Conservation (phyloP, 2,797 vertebrate genomes). For the Sebastes iracundus region DNA sequence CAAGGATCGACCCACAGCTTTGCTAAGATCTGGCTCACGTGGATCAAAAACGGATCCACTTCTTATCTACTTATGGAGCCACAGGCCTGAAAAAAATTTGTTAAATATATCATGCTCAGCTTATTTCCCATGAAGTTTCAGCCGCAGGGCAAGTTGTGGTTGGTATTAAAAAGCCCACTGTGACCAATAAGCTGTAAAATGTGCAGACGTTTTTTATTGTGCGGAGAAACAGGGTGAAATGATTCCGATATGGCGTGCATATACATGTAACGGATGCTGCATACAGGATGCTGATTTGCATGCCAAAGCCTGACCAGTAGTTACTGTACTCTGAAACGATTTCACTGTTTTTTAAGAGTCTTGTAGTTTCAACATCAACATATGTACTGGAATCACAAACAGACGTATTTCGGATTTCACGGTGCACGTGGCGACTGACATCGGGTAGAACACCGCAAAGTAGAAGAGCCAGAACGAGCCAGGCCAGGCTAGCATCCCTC, state of each 20-base stretch:
- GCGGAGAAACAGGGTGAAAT: constrained; percentile 39
- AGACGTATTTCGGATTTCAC: neutral
- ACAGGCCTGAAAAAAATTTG: constrained; percentile 53
- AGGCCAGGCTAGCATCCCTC: neutral
- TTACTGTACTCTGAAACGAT: neutral
- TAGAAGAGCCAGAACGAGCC: neutral
- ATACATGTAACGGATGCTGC: constrained; percentile 36
- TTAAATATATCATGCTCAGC: constrained; percentile 69
- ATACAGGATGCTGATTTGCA: neutral
- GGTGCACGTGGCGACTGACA: neutral
- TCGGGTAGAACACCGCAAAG: neutral
- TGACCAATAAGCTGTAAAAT: constrained; percentile 72
- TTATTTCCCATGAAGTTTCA: constrained; percentile 73
- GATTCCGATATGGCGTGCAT: constrained; percentile 8
- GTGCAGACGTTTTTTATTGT: constrained; percentile 61
- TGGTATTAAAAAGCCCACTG: constrained; percentile 68
- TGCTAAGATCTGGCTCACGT: constrained; percentile 69
- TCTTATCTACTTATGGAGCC: constrained; percentile 75
- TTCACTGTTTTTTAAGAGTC: constrained; percentile 1
- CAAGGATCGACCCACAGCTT: constrained; percentile 69
- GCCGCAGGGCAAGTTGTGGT: constrained; percentile 64
- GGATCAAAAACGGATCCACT: constrained; percentile 74
- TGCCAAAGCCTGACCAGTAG: neutral
- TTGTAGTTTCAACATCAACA: neutral
- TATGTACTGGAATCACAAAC: neutral